Base-by-base conservation (phyloP, 2,113 vertebrate genomes). In the Lophochroa leadbeateri region DNA sequence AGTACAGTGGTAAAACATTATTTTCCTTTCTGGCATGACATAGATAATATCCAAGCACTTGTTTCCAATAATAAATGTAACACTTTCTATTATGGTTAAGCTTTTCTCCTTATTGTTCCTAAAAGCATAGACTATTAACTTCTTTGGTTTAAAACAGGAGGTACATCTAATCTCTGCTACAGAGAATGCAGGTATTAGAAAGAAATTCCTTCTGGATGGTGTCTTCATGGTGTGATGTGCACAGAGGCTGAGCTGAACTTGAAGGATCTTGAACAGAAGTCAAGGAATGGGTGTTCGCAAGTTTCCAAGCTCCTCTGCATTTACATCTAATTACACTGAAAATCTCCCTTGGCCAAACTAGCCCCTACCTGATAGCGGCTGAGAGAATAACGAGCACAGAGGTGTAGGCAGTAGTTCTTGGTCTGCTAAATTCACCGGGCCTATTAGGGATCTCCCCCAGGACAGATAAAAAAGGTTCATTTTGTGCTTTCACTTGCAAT, bases 11-110 rank as follows among this genome's bases (percentile, higher is more conserved):
- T 55, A 90, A 93, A 88, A 77, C 17, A 75, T 93, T 79, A n/a
- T 91, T 96, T 97, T 97, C 52, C 60, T 96, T 96, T 96, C 82
- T 91, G 68, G 11, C 8, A 31, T 55, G 50, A 94, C 64, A 88
- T 57, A 27, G 28, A 67, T 90, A 94, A 81, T 77, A 37, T 93
- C 46, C 49, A 78, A 85, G 21, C 5, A 76, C 23, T 92, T 85
- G 25, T 65, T 89, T 78, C 55, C 63, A 81, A 23, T 76, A 63
- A 67, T 29, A 80, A 70, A 86, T 81, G 13, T n/a, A 76, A 69
- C 19, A 63, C 9, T 17, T 72, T 75, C 23, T 80, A 19, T 60
- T 33, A n/a, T 4, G 2, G 27, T 28, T 93, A 86, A 47, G 12
- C 39, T 90, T 86, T 92, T 69, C 31, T 75, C 7, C 12, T 76